Evolutionary conservation across 1,140 invertebrate species (phyloP).

Genomic region (Drosophila sproati): DNA sequence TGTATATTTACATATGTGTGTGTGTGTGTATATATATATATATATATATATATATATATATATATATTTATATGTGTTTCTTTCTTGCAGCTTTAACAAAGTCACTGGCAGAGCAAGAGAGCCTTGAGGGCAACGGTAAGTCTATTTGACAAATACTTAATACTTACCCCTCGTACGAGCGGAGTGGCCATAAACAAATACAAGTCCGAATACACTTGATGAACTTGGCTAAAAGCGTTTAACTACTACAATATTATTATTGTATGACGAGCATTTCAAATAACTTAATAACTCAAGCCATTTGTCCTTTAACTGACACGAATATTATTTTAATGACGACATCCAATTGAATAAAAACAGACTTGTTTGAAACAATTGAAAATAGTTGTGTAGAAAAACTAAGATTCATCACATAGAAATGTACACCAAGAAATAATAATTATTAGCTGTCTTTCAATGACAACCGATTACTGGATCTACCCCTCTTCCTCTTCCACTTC

Average conservation of each 20-base stretch:
- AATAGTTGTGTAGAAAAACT: no score
- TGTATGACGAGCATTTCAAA: background rate
- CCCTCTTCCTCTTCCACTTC: no score
- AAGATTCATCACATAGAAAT: no score
- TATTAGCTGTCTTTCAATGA: no score
- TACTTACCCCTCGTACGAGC: background rate
- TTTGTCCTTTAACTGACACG: no score
- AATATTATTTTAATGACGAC: no score
- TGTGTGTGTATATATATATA: background rate
- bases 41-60: background rate
- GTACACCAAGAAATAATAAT: no score
- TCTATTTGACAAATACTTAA: constrained; percentile 35
- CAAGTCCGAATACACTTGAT: constrained; percentile 3
- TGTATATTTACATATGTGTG: background rate
- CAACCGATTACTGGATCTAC: no score
- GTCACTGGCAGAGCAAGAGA: background rate
- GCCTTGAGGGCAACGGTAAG: constrained; percentile 20
- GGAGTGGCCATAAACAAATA: constrained; percentile 26
- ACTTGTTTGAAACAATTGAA: no score
- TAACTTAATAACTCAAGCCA: background rate
- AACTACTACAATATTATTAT: constrained; percentile 11
- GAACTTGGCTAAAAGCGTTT: constrained; percentile 14
- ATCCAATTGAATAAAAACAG: no score
- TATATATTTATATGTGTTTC: background rate
- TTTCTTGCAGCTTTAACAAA: constrained; percentile 31